Evolutionary conservation across 2,888 invertebrate species (phyloP).

Genomic region (Laothoe populi): DNA sequence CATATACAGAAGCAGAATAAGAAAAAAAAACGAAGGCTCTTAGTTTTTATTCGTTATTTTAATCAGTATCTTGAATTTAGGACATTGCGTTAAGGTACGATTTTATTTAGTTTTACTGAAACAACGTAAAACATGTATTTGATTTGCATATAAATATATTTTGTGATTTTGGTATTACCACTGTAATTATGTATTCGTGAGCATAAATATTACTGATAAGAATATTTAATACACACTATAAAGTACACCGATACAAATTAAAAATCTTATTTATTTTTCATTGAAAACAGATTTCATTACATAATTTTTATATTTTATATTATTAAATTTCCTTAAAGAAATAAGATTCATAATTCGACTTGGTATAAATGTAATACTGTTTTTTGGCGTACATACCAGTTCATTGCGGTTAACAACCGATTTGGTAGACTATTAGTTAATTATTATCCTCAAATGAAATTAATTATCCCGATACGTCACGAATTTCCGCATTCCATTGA

Average conservation of each 20-base stretch:
- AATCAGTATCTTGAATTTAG: conserved; percentile 14
- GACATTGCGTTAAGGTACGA: neutral
- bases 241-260: too few relatives aligned
- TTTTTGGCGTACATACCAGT: neutral
- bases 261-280: too few relatives aligned
- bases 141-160: conserved; percentile 7
- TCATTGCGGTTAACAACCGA: conserved; percentile 3
- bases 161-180: neutral
- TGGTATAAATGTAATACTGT: neutral
- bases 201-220: neutral
- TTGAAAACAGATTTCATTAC: too few relatives aligned
- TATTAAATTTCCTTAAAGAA: too few relatives aligned
- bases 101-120: neutral
- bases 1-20: neutral
- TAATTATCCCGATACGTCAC: conserved; percentile 7
- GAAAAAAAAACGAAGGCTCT: neutral
- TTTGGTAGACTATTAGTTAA: neutral
- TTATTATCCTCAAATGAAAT: conserved; percentile 11
- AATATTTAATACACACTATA: too few relatives aligned
- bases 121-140: too few relatives aligned
- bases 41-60: neutral
- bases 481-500: conserved; percentile 17
- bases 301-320: too few relatives aligned
- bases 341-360: too few relatives aligned
- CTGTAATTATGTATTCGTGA: neutral